These are phyloP conservation scores for Eupithecia centaureata DNA, from an alignment of 2,888 invertebrate species.

Conservation along the genomic window DNA sequence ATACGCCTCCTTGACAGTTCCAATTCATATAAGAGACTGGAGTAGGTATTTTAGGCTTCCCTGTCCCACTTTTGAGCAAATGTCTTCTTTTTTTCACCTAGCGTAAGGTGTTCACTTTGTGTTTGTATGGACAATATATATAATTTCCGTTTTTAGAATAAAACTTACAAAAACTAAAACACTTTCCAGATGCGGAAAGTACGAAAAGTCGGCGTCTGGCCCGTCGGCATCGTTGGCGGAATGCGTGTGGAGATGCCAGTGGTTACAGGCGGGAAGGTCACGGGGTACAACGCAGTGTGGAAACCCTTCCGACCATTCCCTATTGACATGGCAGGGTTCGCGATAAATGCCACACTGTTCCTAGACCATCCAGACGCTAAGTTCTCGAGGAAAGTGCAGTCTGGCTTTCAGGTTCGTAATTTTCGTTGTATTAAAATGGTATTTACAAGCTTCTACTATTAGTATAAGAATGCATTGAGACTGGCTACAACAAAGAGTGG, in stretches of 20 bases:
- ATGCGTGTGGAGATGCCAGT: conserved; percentile 96
- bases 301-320: conserved; percentile 96
- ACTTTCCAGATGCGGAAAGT: conserved; percentile 89
- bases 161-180: neutral
- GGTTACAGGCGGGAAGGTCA: conserved; percentile 84
- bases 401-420: conserved; percentile 90
- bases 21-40: too few relatives aligned
- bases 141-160: too few relatives aligned
- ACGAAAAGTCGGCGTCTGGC: conserved; percentile 95
- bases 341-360: conserved; percentile 91
- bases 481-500: conserved; percentile 89
- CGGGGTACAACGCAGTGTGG: conserved; percentile 90
- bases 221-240: conserved; percentile 98
- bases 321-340: conserved; percentile 99
- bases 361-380: conserved; percentile 88
- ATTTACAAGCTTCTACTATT: too few relatives aligned
- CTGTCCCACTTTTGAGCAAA: too few relatives aligned
- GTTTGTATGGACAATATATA: too few relatives aligned
- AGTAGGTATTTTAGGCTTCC: too few relatives aligned
- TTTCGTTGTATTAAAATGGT: too few relatives aligned
- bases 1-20: too few relatives aligned
- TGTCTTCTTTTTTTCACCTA: too few relatives aligned
- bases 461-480: conserved; percentile 81
- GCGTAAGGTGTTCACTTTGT: too few relatives aligned
- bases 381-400: conserved; percentile 93